phyloP scores from a whole-genome alignment of 2,888 invertebrate genomes.

The Cephus nigrinus region DNA sequence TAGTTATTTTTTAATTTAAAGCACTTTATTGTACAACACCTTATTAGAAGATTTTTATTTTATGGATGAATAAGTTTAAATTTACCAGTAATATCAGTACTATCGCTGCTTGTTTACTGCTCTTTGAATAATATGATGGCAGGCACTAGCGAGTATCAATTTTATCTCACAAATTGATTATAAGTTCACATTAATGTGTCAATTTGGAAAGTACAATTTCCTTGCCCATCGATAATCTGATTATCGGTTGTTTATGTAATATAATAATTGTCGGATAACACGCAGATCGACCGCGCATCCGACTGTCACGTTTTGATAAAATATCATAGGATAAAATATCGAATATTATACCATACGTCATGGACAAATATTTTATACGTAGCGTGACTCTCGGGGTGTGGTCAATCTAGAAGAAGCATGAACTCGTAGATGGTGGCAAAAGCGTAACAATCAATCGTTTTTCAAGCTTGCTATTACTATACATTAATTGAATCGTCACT shows the following conservation, averaged over 20 bases:
- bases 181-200: not conserved
- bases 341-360: not conserved
- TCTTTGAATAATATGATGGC: not conserved
- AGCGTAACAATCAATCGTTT: constrained; percentile 5
- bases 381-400: not conserved
- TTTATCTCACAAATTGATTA: not conserved
- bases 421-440: not conserved
- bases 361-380: not conserved
- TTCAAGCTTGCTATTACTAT: not conserved
- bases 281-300: not conserved
- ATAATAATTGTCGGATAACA: not conserved
- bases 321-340: not conserved
- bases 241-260: not conserved
- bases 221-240: not conserved
- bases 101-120: not conserved
- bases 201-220: not conserved
- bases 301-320: not conserved
- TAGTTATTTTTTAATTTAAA: constrained; percentile 60
- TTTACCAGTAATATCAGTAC: constrained; percentile 8
- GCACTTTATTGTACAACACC: constrained; percentile 61
- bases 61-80: constrained; percentile 42
- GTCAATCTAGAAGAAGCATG: not conserved
- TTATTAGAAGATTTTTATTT: constrained; percentile 36
- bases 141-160: not conserved
- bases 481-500: not conserved